Evolutionary conservation across 2,113 vertebrate species (phyloP).

Genomic region (Otolemur garnettii): DNA sequence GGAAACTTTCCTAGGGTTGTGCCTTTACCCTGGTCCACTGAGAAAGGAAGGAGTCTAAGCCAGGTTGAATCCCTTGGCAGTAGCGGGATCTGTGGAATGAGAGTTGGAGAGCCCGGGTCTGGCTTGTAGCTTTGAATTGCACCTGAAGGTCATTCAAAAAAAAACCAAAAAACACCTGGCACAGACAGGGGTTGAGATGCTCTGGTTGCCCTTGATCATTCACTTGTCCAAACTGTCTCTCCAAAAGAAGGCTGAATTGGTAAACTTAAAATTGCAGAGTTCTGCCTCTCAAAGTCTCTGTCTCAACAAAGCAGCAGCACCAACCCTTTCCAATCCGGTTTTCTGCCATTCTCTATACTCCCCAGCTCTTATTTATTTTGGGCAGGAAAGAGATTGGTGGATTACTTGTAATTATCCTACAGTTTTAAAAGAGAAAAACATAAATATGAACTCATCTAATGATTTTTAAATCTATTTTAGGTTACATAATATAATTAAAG

Average conservation of each 20-base stretch:
- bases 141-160: not conserved
- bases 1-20: not conserved
- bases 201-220: fast-evolving
- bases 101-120: not conserved
- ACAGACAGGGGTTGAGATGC: not conserved
- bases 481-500: too few relatives aligned
- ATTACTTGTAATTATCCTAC: too few relatives aligned
- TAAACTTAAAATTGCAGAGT: not conserved
- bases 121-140: not conserved
- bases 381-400: too few relatives aligned
- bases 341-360: too few relatives aligned
- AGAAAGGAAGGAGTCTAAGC: not conserved
- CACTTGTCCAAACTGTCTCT: too few relatives aligned
- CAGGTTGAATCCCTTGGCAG: not conserved
- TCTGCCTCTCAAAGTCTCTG: constrained; percentile 39
- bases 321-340: too few relatives aligned
- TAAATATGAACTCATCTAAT: too few relatives aligned
- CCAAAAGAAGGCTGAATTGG: not conserved
- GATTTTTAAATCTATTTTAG: too few relatives aligned
- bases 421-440: too few relatives aligned
- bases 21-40: not conserved
- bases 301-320: not conserved
- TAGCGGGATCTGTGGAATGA: not conserved
- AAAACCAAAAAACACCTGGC: not conserved
- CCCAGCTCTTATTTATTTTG: too few relatives aligned